Evolutionary conservation across 2,888 invertebrate genomes (phyloP).

Genomic region (Uropetala carovei): DNA sequence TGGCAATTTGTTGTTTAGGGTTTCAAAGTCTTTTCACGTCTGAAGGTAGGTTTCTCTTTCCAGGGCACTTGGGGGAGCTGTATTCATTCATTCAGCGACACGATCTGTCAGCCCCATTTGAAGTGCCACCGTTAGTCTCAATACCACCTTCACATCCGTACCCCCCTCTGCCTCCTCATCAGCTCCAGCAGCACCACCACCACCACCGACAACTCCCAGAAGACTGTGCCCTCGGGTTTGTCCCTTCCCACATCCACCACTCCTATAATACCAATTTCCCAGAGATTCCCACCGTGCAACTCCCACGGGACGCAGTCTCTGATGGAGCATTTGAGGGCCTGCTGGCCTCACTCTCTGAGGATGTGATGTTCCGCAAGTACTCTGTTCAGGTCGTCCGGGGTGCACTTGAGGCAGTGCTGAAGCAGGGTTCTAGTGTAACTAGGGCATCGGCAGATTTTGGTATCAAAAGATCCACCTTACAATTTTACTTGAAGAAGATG

Average conservation of each 20-base stretch:
- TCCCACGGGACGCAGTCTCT: constrained; percentile 66
- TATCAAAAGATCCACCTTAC: constrained; percentile 77
- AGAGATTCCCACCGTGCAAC: constrained; percentile 65
- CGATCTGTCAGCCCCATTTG: constrained; percentile 65
- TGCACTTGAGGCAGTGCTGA: constrained; percentile 77
- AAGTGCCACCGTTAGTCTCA: constrained; percentile 64
- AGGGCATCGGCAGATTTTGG: constrained; percentile 76
- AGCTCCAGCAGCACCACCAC: constrained; percentile 43
- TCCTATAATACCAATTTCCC: constrained; percentile 64
- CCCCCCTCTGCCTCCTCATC: constrained; percentile 41
- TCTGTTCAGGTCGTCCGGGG: constrained; percentile 67
- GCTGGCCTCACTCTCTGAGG: constrained; percentile 67
- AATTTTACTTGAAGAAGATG: constrained; percentile 78
- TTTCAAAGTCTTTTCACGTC: constrained; percentile 60
- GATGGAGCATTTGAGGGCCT: constrained; percentile 67
- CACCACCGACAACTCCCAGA: constrained; percentile 57
- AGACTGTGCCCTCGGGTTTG: constrained; percentile 52
- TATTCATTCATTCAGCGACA: constrained; percentile 68
- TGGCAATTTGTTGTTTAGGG: constrained; percentile 63
- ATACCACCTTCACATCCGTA: constrained; percentile 58
- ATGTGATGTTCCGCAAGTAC: constrained; percentile 68
- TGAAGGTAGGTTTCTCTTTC: constrained; percentile 67
- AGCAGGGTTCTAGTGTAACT: constrained; percentile 77
- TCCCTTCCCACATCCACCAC: constrained; percentile 65
- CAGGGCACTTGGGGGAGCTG: constrained; percentile 69